Conservation (phyloP, 2,888 invertebrate genomes). For the Pelosia muscerda region DNA sequence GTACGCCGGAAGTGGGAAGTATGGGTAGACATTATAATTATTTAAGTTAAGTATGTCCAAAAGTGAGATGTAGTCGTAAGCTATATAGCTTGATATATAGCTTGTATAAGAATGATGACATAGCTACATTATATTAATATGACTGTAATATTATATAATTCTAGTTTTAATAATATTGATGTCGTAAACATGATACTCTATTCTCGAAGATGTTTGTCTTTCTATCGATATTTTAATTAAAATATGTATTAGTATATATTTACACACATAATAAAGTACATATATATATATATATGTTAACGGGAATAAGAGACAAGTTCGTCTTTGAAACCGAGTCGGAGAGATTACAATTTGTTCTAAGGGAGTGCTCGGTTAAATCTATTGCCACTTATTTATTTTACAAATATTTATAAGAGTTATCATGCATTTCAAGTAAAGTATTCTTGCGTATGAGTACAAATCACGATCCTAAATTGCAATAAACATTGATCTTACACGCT, state of each 20-base stretch:
- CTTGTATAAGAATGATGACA: slow-evolving; percentile 42
- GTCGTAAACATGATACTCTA: slow-evolving; percentile 60
- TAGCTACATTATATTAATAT: slow-evolving; percentile 31
- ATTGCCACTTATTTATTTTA: neutral
- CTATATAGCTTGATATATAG: slow-evolving; percentile 43
- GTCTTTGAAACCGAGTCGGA: neutral
- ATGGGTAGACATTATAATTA: slow-evolving; percentile 48
- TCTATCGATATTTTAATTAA: slow-evolving; percentile 52
- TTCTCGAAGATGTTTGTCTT: slow-evolving; percentile 66
- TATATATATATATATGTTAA: slow-evolving; percentile 2
- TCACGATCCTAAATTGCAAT: neutral
- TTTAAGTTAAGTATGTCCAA: slow-evolving; percentile 68
- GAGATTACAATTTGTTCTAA: neutral
- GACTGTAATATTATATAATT: slow-evolving; percentile 35
- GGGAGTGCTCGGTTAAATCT: neutral
- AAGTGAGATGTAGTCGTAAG: slow-evolving; percentile 68
- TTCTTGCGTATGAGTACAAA: neutral
- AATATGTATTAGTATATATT: slow-evolving; percentile 21
- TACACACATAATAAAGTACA: slow-evolving; percentile 4
- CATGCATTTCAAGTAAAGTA: neutral
- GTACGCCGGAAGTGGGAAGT: slow-evolving; percentile 29
- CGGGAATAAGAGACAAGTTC: neutral
- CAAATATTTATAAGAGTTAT: neutral
- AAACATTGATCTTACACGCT: too few species aligned
- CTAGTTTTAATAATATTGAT: slow-evolving; percentile 48